phyloP scores from a whole-genome alignment of 2,113 vertebrate genomes.

The Plecturocebus donacophilus region DNA sequence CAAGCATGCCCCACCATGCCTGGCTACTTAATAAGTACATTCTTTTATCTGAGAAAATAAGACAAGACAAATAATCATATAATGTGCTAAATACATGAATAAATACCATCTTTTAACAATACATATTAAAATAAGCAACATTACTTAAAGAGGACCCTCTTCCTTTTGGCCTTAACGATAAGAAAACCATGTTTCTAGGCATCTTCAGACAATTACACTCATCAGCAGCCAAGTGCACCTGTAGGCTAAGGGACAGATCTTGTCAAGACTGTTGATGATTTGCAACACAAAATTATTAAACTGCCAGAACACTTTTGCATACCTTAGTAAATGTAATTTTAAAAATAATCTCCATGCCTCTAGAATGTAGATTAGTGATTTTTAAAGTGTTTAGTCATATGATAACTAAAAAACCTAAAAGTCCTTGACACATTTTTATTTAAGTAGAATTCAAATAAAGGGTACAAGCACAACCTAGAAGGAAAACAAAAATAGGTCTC shows the following conservation, averaged over 20 bases:
- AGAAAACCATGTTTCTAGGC: conserved; percentile 1
- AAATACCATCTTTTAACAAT: background rate
- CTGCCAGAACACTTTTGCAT: background rate
- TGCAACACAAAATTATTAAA: background rate
- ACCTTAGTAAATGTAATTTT: background rate
- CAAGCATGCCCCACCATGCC: too few species aligned
- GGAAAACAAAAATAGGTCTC: conserved; percentile 17
- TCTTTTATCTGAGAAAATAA: conserved; percentile 44
- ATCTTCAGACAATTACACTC: background rate
- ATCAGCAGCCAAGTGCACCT: background rate
- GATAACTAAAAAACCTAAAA: conserved; percentile 29
- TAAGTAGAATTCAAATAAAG: conserved; percentile 45
- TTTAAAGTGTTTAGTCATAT: conserved; percentile 22
- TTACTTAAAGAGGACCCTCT: conserved; percentile 4
- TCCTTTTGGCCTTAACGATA: background rate
- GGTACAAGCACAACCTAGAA: background rate
- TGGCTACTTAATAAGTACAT: background rate
- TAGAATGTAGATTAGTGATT: conserved; percentile 1
- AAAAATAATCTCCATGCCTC: background rate
- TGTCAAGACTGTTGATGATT: background rate
- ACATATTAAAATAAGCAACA: background rate
- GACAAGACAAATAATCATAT: conserved; percentile 13
- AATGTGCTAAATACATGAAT: background rate
- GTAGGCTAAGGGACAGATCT: background rate
- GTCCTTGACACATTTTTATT: conserved; percentile 17